Evolutionary conservation across 2,888 invertebrate species (phyloP), one percentile per base, ranked within the genome.

Genomic region (Blastobasis lacticolella): DNA sequence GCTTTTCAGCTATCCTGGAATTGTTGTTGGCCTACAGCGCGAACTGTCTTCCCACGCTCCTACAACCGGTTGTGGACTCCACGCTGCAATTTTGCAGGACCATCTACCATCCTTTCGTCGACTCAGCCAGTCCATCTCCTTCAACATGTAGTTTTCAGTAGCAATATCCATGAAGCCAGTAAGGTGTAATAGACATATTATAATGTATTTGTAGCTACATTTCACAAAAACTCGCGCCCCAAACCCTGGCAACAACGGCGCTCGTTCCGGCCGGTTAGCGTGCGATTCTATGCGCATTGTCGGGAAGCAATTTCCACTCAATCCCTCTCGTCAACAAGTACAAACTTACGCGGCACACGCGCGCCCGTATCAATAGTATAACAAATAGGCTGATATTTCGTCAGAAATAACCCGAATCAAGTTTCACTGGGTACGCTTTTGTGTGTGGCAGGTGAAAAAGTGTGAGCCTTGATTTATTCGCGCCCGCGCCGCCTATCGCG

Each of bases 391-490:
- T 82, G 82, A 84, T 87, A 86, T 87, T 87, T 84, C 85, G 85
- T 85, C 86, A 85, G 86, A 81, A 87, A 87, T 86, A 88, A 86
- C 85, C 84, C 82, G 85, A 87, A 87, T 88, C 87, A 87, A 86
- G 87, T 87, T 86, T 84, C 83, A 82, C 78, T 81, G 75, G 73
- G 81, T 81, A 83, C 77, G 84, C 86, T 82, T 84, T 88, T 88
- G 88, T 87, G 83, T 82, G 81, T 87, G 87, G 87, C 88, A 88
- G 88, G 88, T 88, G 87, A 88, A 88, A 88, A 88, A 87, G 87
- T 85, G 87, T 78, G 78, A 77, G 75, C 73, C 78, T 77, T 87
- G 88, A 88, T 88, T 88, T 88, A 88, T 87, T 83, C 85, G 78
- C 73, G 74, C 78, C 77, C 80, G 77, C 81, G 86, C 83, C 78